phyloP scores from a whole-genome alignment of 2,888 invertebrate genomes.

The Entomobrya proxima region DNA sequence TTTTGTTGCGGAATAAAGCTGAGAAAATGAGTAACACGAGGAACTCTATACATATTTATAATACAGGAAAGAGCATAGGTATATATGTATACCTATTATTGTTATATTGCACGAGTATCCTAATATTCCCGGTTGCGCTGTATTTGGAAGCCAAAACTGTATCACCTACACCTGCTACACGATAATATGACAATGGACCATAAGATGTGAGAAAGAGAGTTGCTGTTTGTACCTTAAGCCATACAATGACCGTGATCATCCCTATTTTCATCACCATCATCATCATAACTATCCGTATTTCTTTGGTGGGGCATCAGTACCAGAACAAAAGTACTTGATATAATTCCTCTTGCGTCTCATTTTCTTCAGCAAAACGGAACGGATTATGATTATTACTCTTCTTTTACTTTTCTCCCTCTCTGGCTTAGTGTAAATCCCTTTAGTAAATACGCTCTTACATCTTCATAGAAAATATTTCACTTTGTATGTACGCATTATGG shows the following conservation, averaged over 20 bases:
- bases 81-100: too few relatives aligned
- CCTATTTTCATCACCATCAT: conserved; percentile 25
- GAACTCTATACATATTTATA: too few relatives aligned
- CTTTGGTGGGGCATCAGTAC: conserved; percentile 60
- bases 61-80: too few relatives aligned
- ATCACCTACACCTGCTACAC: too few relatives aligned
- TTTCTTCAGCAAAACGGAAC: conserved; percentile 60
- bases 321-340: conserved; percentile 34
- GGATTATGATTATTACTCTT: conserved; percentile 50
- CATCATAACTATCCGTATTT: too few relatives aligned
- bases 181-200: not conserved
- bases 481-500: conserved; percentile 1
- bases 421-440: not conserved
- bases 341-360: conserved; percentile 9
- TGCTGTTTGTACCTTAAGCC: not conserved
- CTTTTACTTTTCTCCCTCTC: conserved; percentile 25
- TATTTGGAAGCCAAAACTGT: not conserved
- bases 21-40: too few relatives aligned
- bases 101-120: not conserved
- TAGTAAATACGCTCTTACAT: not conserved
- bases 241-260: conserved; percentile 56
- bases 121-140: not conserved
- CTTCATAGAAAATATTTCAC: not conserved
- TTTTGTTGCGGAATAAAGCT: too few relatives aligned
- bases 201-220: not conserved